Conservation (phyloP, 2,797 vertebrate genomes). For the Myripristis jacobus region DNA sequence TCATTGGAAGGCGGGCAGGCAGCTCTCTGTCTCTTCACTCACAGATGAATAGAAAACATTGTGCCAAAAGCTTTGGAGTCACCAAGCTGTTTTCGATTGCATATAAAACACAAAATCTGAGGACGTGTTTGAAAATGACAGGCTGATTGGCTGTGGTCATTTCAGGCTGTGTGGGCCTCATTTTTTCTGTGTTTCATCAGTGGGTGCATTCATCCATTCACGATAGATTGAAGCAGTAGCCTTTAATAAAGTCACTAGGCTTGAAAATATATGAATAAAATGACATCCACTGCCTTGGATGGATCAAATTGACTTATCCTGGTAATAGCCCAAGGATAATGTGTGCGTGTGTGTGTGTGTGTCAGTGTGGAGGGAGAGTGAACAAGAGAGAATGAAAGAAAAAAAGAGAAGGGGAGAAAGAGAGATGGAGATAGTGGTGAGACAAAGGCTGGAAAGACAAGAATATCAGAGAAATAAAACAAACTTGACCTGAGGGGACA, state of each 20-base stretch:
- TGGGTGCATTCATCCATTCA: conserved; percentile 82
- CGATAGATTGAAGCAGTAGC: conserved; percentile 81
- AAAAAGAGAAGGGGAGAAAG: conserved; percentile 53
- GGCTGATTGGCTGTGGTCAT: conserved; percentile 79
- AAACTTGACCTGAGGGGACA: conserved; percentile 90
- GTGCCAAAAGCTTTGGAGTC: conserved; percentile 69
- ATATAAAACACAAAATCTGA: conserved; percentile 75
- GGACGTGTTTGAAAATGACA: conserved; percentile 76
- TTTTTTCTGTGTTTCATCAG: conserved; percentile 81
- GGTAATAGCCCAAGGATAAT: conserved; percentile 82
- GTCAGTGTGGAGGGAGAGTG: not conserved
- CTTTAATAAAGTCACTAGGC: conserved; percentile 84
- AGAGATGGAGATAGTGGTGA: conserved; percentile 73
- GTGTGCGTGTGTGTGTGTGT: conserved; percentile 60
- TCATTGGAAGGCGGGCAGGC: conserved; percentile 74
- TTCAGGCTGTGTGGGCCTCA: conserved; percentile 77
- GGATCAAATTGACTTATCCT: conserved; percentile 84
- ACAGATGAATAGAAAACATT: conserved; percentile 80
- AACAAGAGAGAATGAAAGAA: conserved; percentile 31
- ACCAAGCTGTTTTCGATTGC: conserved; percentile 76
- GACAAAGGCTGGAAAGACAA: conserved; percentile 78
- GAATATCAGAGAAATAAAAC: conserved; percentile 89
- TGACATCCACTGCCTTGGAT: conserved; percentile 81
- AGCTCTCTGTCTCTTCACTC: conserved; percentile 73
- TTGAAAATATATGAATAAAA: conserved; percentile 85